Base-by-base conservation (phyloP, 1,140 invertebrate genomes). In the Mactra quadrangularis region DNA sequence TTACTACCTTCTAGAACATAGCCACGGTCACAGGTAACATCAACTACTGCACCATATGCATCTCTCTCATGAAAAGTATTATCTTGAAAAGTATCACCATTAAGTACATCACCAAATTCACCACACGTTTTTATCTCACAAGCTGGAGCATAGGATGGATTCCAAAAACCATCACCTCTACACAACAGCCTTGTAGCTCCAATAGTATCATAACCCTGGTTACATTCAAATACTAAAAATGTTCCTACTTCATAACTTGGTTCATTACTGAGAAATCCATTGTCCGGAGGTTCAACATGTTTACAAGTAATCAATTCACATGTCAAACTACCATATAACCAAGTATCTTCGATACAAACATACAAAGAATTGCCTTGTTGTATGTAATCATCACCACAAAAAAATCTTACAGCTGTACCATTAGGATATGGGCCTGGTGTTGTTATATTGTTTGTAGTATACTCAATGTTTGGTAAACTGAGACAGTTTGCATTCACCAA, bases 121-220 rank as follows among this genome's bases (percentile, higher is more conserved):
- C 33, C 35, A 72, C 78, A 82, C 29, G 0, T 71, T 25, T 35
- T 64, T 7, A 71, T 62, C 17, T 52, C 13, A 72, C 78, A 82
- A 17, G 22, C 29, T 35, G 78, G 78, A 35, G 57, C 38, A 0
- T 59, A 0, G 9, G 19, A 7, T 33, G 62, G 62, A 11, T 4
- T n/a, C 53, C 62, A 81, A 3, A 15, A 17, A 0, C 77, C 55
- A 71, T 81, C 77, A 29, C 22, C 27, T 27, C 50, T 29, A 60
- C 77, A 81, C 7, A 57, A 4, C 38, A 81, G 15, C 13, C 7
- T 38, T 19, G 17, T 35, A 13, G 3, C 2, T 53, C 77, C 77
- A 29, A 29, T 22, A 64, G 71, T 55, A 19, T 45, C n/a, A 38
- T 81, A 81, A 33, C 77, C 77, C 27, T 70, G 53, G 47, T 71